Evolutionary conservation across 2,113 vertebrate species (phyloP).

Genomic region (Etia nguti): DNA sequence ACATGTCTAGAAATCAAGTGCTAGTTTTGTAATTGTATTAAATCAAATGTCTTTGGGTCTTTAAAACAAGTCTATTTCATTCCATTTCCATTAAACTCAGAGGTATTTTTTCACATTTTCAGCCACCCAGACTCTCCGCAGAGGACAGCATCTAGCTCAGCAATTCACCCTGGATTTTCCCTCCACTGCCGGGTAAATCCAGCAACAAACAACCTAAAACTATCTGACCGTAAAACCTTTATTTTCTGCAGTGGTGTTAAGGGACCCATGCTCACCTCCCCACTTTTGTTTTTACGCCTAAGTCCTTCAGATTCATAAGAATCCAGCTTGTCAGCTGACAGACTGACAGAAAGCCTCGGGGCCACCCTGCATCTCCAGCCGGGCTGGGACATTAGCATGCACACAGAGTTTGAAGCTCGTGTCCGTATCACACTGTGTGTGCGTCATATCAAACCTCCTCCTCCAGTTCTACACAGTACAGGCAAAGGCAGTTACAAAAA

Average conservation of each 20-base stretch:
- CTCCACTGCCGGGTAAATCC: background rate
- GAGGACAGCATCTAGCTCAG: background rate
- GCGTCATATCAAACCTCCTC: slow-evolving; percentile 2
- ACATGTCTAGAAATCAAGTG: background rate
- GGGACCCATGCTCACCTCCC: background rate
- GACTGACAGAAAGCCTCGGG: background rate
- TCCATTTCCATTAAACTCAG: background rate
- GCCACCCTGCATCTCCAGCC: background rate
- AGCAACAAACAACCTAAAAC: slow-evolving; percentile 8
- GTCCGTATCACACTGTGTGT: background rate
- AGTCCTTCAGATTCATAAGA: background rate
- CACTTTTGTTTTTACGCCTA: background rate
- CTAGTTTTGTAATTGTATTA: background rate
- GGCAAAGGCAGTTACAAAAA: background rate
- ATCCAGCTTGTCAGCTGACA: background rate
- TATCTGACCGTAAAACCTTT: slow-evolving; percentile 1
- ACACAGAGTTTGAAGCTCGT: background rate
- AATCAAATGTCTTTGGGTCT: background rate
- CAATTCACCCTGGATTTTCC: background rate
- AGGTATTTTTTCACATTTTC: background rate
- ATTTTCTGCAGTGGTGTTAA: background rate
- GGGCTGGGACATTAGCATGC: slow-evolving; percentile 2
- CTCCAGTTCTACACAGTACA: background rate
- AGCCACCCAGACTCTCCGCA: background rate
- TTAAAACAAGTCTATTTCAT: background rate